Evolutionary conservation across 2,113 vertebrate genomes (phyloP), one percentile per base, ranked within the genome.

Genomic region (Larimichthys polyactis): DNA sequence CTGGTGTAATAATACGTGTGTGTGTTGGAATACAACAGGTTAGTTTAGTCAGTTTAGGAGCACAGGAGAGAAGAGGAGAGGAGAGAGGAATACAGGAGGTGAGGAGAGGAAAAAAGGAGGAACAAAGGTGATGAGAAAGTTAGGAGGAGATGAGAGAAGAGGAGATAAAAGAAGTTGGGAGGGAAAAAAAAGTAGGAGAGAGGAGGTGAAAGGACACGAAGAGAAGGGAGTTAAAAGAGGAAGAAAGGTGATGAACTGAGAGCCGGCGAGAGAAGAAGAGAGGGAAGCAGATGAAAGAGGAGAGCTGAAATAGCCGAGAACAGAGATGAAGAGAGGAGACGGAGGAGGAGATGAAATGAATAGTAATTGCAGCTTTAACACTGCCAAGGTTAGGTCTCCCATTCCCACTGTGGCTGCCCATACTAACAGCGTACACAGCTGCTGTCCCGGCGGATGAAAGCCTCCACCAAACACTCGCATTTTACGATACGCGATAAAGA

Each of bases 341-440:
- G 10, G 74, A 59, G 63, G 48, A 76, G 72, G 58, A 44, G 83
- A 79, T 80, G 75, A 90, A 88, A 65, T 65, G 75, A 72, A 89
- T 89, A 68, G 70, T 78, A 86, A 91, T 79, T 58, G 64, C 20
- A 19, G 82, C 63, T 82, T 88, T 74, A 79, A 66, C 29, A 19
- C 59, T 32, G 74, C 82, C 75, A 72, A 84, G 84, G 84, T 76
- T 74, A 71, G 29, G 36, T 44, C 70, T 67, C 44, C 63, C 19
- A 36, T 60, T 48, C 43, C 58, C 54, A 0, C 63, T 49, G 52
- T 40, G 68, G 70, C 44, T 19, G 58, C 52, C 46, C 57, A 62
- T 17, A 16, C 75, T 16, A 76, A 74, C 80, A 49, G 17, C 29
- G 5, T 11, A 36, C 75, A n/a, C 71, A 43, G 22, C 70, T 57